A percentile compares a stretch with the other conserved stretches of the same genome.
phyloP scores from a whole-genome alignment of 1,140 invertebrate genomes.

The Leguminivora glycinivorella region DNA sequence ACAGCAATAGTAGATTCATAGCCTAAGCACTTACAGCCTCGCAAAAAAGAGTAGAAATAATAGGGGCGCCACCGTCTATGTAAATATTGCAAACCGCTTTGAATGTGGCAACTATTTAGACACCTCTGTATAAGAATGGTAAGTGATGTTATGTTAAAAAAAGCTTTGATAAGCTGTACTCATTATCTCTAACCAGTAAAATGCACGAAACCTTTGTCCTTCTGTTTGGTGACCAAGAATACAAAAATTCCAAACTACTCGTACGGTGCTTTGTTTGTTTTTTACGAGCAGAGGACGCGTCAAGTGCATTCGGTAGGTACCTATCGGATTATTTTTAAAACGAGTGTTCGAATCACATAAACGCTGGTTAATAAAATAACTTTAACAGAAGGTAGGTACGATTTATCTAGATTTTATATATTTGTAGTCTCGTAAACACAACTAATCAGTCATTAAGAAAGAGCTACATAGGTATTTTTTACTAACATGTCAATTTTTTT shows the following conservation, averaged over 20 bases:
- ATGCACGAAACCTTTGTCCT: neutral
- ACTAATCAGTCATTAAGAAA: too few species aligned
- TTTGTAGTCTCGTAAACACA: neutral
- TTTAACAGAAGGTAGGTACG: neutral
- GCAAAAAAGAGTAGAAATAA: too few species aligned
- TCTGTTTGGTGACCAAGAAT: neutral
- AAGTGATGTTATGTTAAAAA: too few species aligned
- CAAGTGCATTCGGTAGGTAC: slow-evolving; percentile 3
- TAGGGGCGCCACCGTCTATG: too few species aligned
- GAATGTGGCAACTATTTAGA: too few species aligned
- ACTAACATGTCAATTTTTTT: too few species aligned
- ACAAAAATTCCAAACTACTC: slow-evolving; percentile 17
- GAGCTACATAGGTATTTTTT: too few species aligned
- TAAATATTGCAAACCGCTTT: too few species aligned
- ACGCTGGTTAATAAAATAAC: neutral
- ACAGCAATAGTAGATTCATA: too few species aligned
- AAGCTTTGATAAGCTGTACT: neutral
- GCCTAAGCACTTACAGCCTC: too few species aligned
- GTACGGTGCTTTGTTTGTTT: slow-evolving; percentile 17
- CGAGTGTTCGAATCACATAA: neutral
- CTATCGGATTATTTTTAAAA: slow-evolving; percentile 12
- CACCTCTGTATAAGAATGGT: too few species aligned
- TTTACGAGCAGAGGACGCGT: slow-evolving; percentile 16
- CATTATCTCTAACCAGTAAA: neutral
- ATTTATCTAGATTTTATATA: neutral